Evolutionary conservation across 2,113 vertebrate genomes (phyloP).

Genomic region (Melanerpes aurifrons): DNA sequence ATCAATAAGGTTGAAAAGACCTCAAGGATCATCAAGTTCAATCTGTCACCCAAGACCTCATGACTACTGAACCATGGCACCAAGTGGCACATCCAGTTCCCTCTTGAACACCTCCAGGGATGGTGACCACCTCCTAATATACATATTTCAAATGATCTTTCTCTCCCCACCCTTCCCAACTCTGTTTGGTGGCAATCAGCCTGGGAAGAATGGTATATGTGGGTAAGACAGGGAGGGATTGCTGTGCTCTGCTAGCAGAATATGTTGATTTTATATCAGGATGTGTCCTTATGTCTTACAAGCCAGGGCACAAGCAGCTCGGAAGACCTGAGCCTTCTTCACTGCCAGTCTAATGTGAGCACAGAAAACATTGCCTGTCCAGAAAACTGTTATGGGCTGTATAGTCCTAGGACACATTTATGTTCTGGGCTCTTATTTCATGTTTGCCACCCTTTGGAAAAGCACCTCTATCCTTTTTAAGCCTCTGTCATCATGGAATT

Average conservation of each 20-base stretch:
- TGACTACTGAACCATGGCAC: no score
- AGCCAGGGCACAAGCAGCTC: background rate
- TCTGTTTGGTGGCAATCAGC: accelerated
- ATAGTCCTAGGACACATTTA: background rate
- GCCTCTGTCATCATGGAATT: background rate
- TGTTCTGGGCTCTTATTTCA: background rate
- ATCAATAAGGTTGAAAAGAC: no score
- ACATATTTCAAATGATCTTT: background rate
- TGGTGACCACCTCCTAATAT: background rate
- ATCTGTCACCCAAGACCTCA: no score
- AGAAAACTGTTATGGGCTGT: background rate
- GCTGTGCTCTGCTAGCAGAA: background rate
- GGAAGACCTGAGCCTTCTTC: background rate
- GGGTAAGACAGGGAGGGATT: background rate
- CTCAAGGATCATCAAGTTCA: no score
- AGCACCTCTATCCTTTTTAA: background rate
- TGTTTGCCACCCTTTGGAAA: background rate
- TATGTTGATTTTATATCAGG: background rate
- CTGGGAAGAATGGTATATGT: background rate
- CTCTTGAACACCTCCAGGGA: no score
- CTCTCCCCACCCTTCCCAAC: accelerated
- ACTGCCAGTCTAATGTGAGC: background rate
- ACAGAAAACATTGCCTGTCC: background rate
- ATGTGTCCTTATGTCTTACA: background rate
- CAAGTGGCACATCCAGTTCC: no score